These are phyloP conservation scores for Clostera curtula DNA, from an alignment of 2,888 invertebrate species.

Conservation along the genomic window DNA sequence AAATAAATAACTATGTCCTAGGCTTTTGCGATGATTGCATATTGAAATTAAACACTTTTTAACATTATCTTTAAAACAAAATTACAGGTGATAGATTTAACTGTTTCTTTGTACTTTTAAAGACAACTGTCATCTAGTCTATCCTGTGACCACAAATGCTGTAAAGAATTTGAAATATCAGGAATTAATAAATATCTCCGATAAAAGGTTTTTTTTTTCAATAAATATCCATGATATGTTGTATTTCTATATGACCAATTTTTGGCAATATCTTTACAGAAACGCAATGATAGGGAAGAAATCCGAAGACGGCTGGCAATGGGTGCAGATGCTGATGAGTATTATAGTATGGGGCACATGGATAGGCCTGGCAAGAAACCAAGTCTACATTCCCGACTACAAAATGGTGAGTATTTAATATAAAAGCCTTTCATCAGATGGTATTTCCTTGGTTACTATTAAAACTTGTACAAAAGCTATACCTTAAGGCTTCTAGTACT, in stretches of 20 bases:
- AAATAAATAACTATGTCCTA: no score
- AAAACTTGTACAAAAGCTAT: no score
- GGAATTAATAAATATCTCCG: not conserved
- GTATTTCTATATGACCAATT: not conserved
- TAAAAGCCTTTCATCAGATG: conserved; percentile 3
- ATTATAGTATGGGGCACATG: conserved; percentile 73
- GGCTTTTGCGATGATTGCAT: no score
- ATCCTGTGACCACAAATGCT: no score
- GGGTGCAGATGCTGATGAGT: conserved; percentile 86
- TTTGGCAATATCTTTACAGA: conserved; percentile 71
- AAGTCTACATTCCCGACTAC: conserved; percentile 89
- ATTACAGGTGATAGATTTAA: no score
- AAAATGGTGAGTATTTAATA: conserved; percentile 82
- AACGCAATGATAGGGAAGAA: conserved; percentile 94
- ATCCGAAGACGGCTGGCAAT: conserved; percentile 91
- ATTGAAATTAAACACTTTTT: no score
- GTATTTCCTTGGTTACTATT: no score
- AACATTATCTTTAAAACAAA: no score
- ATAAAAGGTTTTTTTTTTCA: not conserved
- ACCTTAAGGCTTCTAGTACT: no score
- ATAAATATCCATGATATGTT: not conserved
- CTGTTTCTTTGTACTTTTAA: no score
- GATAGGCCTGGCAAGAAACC: conserved; percentile 88
- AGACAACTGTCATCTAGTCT: no score
- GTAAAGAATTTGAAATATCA: no score